These are phyloP conservation scores for Coleophora deauratella DNA, from an alignment of 2,888 invertebrate genomes.

Conservation along the genomic window DNA sequence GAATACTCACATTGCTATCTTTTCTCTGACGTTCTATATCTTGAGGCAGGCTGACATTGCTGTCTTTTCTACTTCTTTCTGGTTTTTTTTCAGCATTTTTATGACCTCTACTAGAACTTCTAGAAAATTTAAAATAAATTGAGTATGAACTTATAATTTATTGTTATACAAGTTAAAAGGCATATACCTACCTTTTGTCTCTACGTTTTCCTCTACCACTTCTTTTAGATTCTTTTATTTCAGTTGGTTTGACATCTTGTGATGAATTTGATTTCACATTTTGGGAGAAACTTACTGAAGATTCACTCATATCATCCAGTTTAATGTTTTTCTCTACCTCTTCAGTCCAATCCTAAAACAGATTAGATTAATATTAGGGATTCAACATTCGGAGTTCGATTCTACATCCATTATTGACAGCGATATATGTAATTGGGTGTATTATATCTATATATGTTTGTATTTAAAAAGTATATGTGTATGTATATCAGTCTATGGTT, in stretches of 20 bases:
- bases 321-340: conserved; percentile 67
- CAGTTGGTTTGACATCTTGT: conserved; percentile 44
- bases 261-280: conserved; percentile 34
- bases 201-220: conserved; percentile 49
- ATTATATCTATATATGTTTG: too few relatives aligned
- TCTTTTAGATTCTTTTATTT: conserved; percentile 46
- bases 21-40: conserved; percentile 44
- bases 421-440: too few relatives aligned
- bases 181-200: conserved; percentile 45
- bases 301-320: conserved; percentile 53
- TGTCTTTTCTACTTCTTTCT: conserved; percentile 54
- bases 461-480: too few relatives aligned
- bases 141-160: background rate
- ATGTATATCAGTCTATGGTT: too few relatives aligned
- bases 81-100: conserved; percentile 49
- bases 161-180: background rate
- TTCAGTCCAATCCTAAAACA: conserved; percentile 63
- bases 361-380: background rate
- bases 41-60: conserved; percentile 50
- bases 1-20: conserved; percentile 57
- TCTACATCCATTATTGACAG: too few relatives aligned
- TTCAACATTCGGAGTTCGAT: too few relatives aligned
- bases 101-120: conserved; percentile 63
- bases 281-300: conserved; percentile 51
- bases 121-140: conserved; percentile 16